A percentile compares a stretch with the other conserved stretches of the same genome.
Evolutionary conservation across 1,140 invertebrate species (phyloP).

Genomic region (Drosophila sp.): DNA sequence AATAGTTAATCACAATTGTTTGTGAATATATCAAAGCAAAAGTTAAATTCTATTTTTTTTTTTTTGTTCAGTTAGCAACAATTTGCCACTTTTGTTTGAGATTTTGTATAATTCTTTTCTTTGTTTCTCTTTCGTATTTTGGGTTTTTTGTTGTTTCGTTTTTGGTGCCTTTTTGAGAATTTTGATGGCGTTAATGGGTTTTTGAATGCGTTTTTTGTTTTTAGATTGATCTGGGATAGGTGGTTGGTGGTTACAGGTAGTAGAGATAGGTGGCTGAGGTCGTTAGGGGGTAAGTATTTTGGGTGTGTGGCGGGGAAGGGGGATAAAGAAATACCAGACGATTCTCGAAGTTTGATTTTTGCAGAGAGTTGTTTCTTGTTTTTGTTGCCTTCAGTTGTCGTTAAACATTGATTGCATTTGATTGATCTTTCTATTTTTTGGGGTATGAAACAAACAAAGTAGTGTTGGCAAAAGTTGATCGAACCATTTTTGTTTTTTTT

Average conservation of each 20-base stretch:
- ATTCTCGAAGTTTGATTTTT: conserved; percentile 26
- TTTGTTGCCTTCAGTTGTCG: conserved; percentile 2
- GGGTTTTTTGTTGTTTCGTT: conserved; percentile 24
- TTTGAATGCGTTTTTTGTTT: conserved; percentile 23
- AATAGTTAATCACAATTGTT: conserved; percentile 15
- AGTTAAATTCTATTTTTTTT: conserved; percentile 47
- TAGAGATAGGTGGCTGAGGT: no score
- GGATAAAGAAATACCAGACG: conserved; percentile 67
- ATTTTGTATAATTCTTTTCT: conserved; percentile 13
- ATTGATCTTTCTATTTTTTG: conserved; percentile 1
- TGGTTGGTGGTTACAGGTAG: conserved; percentile 29
- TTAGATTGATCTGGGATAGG: conserved; percentile 35
- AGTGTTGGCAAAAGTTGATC: conserved; percentile 4
- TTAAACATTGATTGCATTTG: conserved; percentile 7
- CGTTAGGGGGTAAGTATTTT: no score
- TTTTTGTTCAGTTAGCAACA: conserved; percentile 59
- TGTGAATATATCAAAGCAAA: conserved; percentile 13
- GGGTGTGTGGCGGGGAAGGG: not conserved
- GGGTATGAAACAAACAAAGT: not conserved
- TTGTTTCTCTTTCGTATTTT: conserved; percentile 41
- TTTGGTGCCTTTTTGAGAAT: conserved; percentile 54
- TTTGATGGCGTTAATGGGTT: conserved; percentile 37
- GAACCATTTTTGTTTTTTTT: not conserved
- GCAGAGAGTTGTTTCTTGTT: not conserved
- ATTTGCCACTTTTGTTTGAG: conserved; percentile 63